Evolutionary conservation across 2,113 vertebrate species (phyloP), one percentile per base, ranked within the genome.

Genomic region (Seriola quinqueradiata): DNA sequence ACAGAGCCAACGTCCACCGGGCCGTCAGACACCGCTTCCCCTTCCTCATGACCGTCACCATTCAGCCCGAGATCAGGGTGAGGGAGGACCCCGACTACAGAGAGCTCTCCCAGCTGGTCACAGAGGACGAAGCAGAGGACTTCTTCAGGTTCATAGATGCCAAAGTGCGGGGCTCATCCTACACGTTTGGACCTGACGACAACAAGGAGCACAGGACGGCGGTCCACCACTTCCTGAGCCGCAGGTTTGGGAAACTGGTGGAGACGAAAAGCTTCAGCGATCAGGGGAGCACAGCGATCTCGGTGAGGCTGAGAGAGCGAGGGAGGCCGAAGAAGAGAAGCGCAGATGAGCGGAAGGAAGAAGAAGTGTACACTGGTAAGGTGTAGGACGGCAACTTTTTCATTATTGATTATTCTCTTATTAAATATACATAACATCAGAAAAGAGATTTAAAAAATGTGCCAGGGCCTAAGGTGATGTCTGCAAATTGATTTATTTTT

Each of bases 101-200:
- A 70, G 96, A 97, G 74, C 97, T 99, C 12, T 91, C 96, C 57
- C 83, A 87, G 3, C 78, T 99, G 82, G 97, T 97, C 5, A 96
- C 96, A 1, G 97, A 97, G 90, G 95, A 96, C 61, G 98, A 99
- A 81, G 94, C 97, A 0, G 95, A 94, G 81, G 94, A 92, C 46
- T 99, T 99, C 92, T 97, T 99, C 78, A 95, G 95, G 82, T 99
- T 98, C 90, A 95, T 99, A 58, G 97, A 98, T 52, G 96, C 96
- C 55, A 99, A 97, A 92, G 81, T 94, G 40, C 94, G 94, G 65
- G 95, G 96, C 44, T 96, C 97, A 0, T 96, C 91, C 0, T 98
- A 98, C 84, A 95, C 95, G 1, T 99, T 99, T 87, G 91, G 93
- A 38, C 94, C 96, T 0, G 97, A 99, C 70, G 86, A 81, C 61